A percentile compares a stretch with the other conserved stretches of the same genome.
Evolutionary conservation across 2,888 invertebrate species (phyloP).

Genomic region (Thecocarcelia acutangulata): DNA sequence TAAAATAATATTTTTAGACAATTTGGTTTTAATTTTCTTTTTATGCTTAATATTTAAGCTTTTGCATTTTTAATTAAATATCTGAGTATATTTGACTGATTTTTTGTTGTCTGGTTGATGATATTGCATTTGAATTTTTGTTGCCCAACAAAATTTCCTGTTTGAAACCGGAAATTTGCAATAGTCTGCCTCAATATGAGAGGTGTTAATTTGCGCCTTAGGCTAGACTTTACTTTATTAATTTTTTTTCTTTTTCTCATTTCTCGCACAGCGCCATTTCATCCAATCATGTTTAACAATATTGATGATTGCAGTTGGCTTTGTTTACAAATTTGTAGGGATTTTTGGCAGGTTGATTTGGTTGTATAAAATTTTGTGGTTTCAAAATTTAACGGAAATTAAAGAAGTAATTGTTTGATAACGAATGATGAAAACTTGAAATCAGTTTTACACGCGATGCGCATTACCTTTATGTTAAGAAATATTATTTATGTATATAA

Average conservation of each 20-base stretch:
- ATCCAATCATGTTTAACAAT: constrained; percentile 24
- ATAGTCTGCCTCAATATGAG: constrained; percentile 65
- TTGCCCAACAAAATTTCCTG: constrained; percentile 57
- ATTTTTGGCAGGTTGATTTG: constrained; percentile 2
- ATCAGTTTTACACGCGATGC: not conserved
- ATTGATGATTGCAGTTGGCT: constrained; percentile 12
- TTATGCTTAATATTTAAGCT: not conserved
- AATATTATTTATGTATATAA: no score
- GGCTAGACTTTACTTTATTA: constrained; percentile 56
- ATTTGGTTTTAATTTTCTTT: not conserved
- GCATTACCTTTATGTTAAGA: no score
- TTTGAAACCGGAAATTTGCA: constrained; percentile 67
- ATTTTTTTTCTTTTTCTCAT: not conserved
- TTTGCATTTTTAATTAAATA: constrained; percentile 3
- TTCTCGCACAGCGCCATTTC: constrained; percentile 3
- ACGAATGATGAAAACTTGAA: not conserved
- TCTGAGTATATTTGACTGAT: not conserved
- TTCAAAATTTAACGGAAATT: constrained; percentile 62
- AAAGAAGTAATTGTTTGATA: constrained; percentile 39
- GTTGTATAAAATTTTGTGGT: constrained; percentile 51
- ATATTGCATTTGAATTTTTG: not conserved
- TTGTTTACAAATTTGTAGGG: constrained; percentile 29
- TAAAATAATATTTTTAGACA: not conserved
- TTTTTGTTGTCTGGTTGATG: not conserved
- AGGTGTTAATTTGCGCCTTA: constrained; percentile 63